Conservation (phyloP, 2,888 invertebrate species). For the Mythimna impura region DNA sequence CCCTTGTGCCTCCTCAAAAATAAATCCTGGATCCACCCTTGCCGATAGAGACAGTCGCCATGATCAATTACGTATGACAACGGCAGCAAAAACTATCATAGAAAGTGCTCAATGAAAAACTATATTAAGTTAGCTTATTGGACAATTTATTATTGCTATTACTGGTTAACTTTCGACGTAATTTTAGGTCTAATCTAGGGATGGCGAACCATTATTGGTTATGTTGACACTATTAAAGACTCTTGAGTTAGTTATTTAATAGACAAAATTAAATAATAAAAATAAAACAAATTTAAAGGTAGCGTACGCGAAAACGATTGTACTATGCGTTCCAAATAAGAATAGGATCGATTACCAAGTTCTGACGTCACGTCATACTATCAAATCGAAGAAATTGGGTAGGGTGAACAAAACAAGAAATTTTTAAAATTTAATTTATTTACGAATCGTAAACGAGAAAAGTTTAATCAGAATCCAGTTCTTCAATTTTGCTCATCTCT, state of each 20-base stretch:
- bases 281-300: too few species aligned
- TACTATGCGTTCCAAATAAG: too few species aligned
- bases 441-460: too few species aligned
- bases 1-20: background rate
- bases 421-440: too few species aligned
- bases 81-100: constrained; percentile 53
- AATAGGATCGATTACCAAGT: too few species aligned
- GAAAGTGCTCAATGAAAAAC: constrained; percentile 62
- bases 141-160: constrained; percentile 61
- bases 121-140: constrained; percentile 58
- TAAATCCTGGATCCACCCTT: background rate
- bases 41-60: constrained; percentile 42
- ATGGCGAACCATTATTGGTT: background rate
- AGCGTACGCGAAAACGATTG: too few species aligned
- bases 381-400: too few species aligned
- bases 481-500: too few species aligned
- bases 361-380: too few species aligned
- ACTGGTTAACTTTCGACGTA: constrained; percentile 59
- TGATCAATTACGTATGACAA: constrained; percentile 65
- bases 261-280: too few species aligned
- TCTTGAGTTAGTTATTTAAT: background rate
- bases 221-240: background rate
- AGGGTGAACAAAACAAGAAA: too few species aligned
- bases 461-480: too few species aligned
- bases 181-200: constrained; percentile 38